Conservation (phyloP, 2,797 vertebrate species). For the Megalops cyprinoides region DNA sequence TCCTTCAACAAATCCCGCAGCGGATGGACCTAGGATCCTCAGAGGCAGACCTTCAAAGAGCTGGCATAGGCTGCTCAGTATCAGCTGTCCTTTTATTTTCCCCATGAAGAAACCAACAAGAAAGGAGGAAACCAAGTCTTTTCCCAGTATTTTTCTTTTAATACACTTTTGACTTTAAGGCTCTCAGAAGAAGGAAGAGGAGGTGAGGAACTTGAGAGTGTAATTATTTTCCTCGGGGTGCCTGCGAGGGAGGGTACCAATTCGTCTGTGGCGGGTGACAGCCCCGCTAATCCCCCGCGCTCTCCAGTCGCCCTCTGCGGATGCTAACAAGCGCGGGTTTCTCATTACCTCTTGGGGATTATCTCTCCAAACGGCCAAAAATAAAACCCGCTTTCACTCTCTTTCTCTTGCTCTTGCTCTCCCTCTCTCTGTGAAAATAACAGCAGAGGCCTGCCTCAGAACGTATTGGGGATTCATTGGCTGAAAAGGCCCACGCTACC, state of each 20-base stretch:
- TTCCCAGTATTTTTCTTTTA: too few relatives aligned
- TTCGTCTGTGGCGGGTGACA: constrained; percentile 69
- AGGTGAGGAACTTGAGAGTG: constrained; percentile 69
- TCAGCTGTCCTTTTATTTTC: neutral
- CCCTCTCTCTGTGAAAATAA: constrained; percentile 50
- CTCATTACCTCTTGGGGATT: constrained; percentile 66
- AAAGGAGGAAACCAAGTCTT: too few relatives aligned
- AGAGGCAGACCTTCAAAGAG: neutral
- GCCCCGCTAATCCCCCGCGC: constrained; percentile 45
- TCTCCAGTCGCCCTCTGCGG: constrained; percentile 55
- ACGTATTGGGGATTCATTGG: neutral
- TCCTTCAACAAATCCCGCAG: neutral
- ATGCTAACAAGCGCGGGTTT: constrained; percentile 66
- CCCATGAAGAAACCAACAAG: too few relatives aligned
- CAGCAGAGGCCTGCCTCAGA: neutral
- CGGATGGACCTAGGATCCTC: neutral
- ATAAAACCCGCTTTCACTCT: constrained; percentile 57
- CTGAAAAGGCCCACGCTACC: neutral
- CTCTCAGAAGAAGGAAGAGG: constrained; percentile 68
- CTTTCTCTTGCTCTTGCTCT: constrained; percentile 38
- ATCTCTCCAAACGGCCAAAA: constrained; percentile 60
- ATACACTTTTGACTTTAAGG: constrained; percentile 48
- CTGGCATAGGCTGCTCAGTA: neutral
- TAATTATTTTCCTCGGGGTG: constrained; percentile 78
- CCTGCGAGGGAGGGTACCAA: constrained; percentile 63